Base-by-base conservation (phyloP, 2,888 invertebrate genomes). In the Limnephilus marmoratus region DNA sequence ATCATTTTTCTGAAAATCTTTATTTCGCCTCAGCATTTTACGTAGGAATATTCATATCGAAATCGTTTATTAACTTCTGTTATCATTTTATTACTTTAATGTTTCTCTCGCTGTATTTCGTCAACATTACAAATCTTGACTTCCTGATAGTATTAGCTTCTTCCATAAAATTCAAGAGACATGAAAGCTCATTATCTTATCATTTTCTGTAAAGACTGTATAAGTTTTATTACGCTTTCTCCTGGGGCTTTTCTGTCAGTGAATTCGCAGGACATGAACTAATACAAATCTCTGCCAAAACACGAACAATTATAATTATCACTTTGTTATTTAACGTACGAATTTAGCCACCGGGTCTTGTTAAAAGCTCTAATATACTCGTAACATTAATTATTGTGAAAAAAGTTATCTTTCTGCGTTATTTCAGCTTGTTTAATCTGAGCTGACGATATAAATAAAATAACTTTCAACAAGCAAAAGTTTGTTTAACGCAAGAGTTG, bases 401-500 rank as follows among this genome's bases (percentile, higher is more conserved):
- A 24, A 18, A 18, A 68, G 18, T 18, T 37, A 34, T 37, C 83
- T 83, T 83, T 37, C 15, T 41, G 37, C n/a, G 83, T 83, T 37
- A 37, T 83, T 34, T 37, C 0, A 83, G 83, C 37, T 37, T 15
- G 83, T 83, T 83, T 9, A 83, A 37, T 18, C 37, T 83, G 24
- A 18, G 24, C 24, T 83, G 37, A n/a, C 13, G 37, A 83, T 83
- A 4, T 18, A 83, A 37, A 83, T 41, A 83, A 37, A 12, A 11
- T 34, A 68, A 68, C 68, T 68, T n/a, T 9, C 1, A 7, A 68
- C 24, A 68, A 68, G 68, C 68, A 68, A 68, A n/a, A 68, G 68
- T 41, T 83, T 37, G 68, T 49, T 87, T 9, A 68, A 49, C 15
- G 49, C 53, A 87, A 87, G 87, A 34, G 34, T 53, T 87, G 87